Percentiles rank a stretch among this genome's conserved stretches.
Conservation (phyloP, 2,888 invertebrate genomes). For the Dichetophora obliterata region DNA sequence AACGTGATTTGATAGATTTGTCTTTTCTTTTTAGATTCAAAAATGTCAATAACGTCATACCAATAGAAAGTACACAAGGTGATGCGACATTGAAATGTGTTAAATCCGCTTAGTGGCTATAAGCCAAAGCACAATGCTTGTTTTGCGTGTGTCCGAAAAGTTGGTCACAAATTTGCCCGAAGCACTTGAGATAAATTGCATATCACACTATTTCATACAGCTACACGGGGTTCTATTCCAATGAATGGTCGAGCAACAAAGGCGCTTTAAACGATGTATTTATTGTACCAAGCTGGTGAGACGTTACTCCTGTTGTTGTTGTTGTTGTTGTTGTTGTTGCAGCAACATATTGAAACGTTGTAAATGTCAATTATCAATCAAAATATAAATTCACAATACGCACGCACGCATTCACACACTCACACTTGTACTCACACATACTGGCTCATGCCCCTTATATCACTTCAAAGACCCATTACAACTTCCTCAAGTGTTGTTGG, state of each 20-base stretch:
- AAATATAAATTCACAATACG: conserved; percentile 8
- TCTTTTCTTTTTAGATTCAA: too few relatives aligned
- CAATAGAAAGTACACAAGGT: too few relatives aligned
- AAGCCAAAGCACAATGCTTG: too few relatives aligned
- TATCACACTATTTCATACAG: neutral
- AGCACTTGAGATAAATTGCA: conserved; percentile 3
- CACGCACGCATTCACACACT: neutral
- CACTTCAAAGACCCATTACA: neutral
- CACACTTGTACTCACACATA: neutral
- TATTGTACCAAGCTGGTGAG: too few relatives aligned
- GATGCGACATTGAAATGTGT: too few relatives aligned
- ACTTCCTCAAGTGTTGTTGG: conserved; percentile 26
- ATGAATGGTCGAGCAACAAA: too few relatives aligned
- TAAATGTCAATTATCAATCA: conserved; percentile 37
- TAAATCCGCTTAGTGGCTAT: too few relatives aligned
- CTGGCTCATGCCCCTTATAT: neutral
- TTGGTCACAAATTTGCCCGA: neutral
- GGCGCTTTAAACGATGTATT: too few relatives aligned
- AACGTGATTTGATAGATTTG: too few relatives aligned
- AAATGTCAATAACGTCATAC: too few relatives aligned
- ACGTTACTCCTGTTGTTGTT: too few relatives aligned
- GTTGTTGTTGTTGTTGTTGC: too few relatives aligned
- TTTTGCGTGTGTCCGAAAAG: neutral
- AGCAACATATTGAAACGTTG: neutral
- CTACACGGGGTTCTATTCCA: neutral